Percentiles rank a stretch among this genome's conserved stretches.
phyloP scores from a whole-genome alignment of 2,797 vertebrate species.

The Tapera naevia region DNA sequence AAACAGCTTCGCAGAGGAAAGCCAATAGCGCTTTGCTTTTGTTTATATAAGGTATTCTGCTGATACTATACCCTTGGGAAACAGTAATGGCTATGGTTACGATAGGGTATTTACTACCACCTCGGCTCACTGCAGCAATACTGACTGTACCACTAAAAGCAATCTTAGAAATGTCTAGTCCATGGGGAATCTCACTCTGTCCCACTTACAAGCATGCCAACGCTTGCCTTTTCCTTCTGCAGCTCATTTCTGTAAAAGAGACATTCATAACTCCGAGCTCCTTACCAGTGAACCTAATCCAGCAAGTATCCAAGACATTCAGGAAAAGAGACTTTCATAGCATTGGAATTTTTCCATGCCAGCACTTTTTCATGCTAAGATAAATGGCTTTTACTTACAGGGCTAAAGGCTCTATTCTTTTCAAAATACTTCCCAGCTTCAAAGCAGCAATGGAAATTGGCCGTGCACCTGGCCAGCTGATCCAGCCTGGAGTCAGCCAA shows the following conservation, averaged over 20 bases:
- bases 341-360: slow-evolving; percentile 64
- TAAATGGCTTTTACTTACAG: slow-evolving; percentile 71
- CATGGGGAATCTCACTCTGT: slow-evolving; percentile 9
- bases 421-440: slow-evolving; percentile 67
- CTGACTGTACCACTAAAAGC: slow-evolving; percentile 10
- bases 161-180: slow-evolving; percentile 28
- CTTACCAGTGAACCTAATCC: slow-evolving; percentile 52
- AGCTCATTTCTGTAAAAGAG: slow-evolving; percentile 61
- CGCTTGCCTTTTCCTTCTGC: slow-evolving; percentile 37
- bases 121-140: background rate
- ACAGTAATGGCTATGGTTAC: background rate
- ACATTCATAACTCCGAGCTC: slow-evolving; percentile 49
- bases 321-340: slow-evolving; percentile 57
- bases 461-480: slow-evolving; percentile 63
- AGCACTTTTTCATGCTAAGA: slow-evolving; percentile 66
- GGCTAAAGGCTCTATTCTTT: slow-evolving; percentile 68
- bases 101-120: background rate
- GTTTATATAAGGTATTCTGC: slow-evolving; percentile 49
- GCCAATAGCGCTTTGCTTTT: background rate
- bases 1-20: slow-evolving; percentile 35
- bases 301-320: slow-evolving; percentile 54
- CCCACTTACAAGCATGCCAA: slow-evolving; percentile 40
- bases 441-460: slow-evolving; percentile 67
- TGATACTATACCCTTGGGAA: slow-evolving; percentile 18
- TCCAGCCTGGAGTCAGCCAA: slow-evolving; percentile 54